Percentiles rank a stretch among this genome's conserved stretches.
These are phyloP conservation scores for Alloscopus bannaensis DNA, from an alignment of 2,888 invertebrate species.

Conservation along the genomic window DNA sequence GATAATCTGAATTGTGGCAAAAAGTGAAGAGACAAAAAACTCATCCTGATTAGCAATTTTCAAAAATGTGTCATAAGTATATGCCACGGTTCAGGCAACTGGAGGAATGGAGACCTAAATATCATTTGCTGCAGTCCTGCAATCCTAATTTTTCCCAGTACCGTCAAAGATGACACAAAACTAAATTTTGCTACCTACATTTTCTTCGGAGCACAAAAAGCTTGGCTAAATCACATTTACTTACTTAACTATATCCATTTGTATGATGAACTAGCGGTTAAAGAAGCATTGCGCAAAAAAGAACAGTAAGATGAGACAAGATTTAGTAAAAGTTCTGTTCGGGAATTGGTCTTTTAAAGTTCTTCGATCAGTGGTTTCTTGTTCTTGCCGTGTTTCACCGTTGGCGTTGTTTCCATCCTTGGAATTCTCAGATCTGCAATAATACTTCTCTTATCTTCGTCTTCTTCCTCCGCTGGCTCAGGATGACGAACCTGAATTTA, in stretches of 20 bases:
- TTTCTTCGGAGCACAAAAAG: too few species aligned
- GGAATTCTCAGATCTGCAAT: constrained; percentile 6
- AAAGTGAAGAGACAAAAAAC: too few species aligned
- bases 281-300: neutral
- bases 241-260: neutral
- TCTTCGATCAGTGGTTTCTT: constrained; percentile 41
- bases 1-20: too few species aligned
- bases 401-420: neutral
- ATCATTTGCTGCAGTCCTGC: too few species aligned
- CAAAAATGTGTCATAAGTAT: too few species aligned
- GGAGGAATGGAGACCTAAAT: too few species aligned
- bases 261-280: neutral
- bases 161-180: too few species aligned
- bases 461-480: neutral
- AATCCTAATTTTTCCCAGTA: too few species aligned
- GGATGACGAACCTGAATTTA: neutral
- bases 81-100: too few species aligned
- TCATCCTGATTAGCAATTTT: too few species aligned
- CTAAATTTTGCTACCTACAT: too few species aligned
- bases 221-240: neutral
- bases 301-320: neutral
- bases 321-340: neutral
- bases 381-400: neutral
- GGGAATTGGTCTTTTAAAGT: too few species aligned
- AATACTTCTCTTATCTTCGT: neutral